These are phyloP conservation scores for Eidolon dupreanum DNA, from an alignment of 2,797 vertebrate genomes.

Conservation along the genomic window DNA sequence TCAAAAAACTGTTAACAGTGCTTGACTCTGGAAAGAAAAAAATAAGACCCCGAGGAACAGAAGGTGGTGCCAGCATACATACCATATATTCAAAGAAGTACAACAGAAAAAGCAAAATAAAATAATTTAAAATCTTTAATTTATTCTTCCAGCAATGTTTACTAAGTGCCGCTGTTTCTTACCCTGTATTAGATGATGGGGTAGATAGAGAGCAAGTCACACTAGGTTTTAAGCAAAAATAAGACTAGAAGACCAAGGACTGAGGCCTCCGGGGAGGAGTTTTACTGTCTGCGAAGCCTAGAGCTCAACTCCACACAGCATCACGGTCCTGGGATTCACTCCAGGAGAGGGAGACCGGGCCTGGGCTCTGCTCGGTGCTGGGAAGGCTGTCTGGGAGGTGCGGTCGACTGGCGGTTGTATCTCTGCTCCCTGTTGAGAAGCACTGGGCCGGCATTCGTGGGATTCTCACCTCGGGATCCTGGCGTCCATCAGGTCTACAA, in stretches of 20 bases:
- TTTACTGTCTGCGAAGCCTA: fast-evolving
- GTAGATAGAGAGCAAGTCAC: not conserved
- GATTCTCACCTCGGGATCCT: fast-evolving
- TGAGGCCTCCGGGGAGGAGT: not conserved
- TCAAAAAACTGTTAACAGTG: not conserved
- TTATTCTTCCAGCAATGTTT: not conserved
- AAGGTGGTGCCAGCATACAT: not conserved
- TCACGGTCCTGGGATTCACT: fast-evolving
- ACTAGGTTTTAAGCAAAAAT: not conserved
- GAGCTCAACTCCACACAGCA: fast-evolving
- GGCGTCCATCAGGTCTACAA: fast-evolving
- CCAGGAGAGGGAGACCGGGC: fast-evolving
- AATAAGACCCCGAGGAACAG: not conserved
- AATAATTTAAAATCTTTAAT: not conserved
- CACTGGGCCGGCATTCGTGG: fast-evolving
- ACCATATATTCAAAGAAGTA: not conserved
- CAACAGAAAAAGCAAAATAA: not conserved
- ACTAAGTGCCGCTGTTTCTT: not conserved
- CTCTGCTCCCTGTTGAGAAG: not conserved
- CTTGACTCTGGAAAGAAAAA: not conserved
- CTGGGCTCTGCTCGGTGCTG: fast-evolving
- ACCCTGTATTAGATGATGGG: not conserved
- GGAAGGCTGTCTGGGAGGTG: not conserved
- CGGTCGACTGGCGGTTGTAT: fast-evolving
- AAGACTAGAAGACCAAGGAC: not conserved